A percentile compares a stretch with the other conserved stretches of the same genome.
Conservation (phyloP, 2,113 vertebrate genomes). For the Coptodon bakossiorum region DNA sequence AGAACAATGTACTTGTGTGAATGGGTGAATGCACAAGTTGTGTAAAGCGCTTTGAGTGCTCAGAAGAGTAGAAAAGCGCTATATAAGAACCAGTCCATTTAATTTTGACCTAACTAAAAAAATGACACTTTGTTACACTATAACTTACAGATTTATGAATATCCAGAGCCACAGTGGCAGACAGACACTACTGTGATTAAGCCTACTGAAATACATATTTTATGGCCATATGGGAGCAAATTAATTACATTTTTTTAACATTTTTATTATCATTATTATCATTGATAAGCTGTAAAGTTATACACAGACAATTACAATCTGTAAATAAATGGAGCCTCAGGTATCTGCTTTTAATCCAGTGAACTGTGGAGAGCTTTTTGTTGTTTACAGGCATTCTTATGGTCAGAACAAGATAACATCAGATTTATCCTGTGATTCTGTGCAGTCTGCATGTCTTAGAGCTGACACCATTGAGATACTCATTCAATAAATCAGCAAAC, state of each 20-base stretch:
- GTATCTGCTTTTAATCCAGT: not conserved
- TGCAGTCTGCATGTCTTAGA: not conserved
- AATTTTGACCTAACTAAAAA: not conserved
- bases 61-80: too few species aligned
- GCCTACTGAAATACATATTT: not conserved
- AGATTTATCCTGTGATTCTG: not conserved
- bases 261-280: not conserved
- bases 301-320: not conserved
- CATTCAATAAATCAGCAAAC: not conserved
- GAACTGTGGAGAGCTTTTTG: not conserved
- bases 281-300: rapidly evolving
- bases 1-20: too few species aligned
- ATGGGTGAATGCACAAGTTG: too few species aligned
- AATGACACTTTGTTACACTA: not conserved
- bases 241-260: not conserved
- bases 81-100: too few species aligned
- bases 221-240: not conserved
- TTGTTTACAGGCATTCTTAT: rapidly evolving
- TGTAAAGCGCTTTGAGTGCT: too few species aligned
- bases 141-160: not conserved
- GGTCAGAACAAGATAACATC: not conserved
- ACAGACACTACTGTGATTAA: not conserved
- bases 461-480: not conserved
- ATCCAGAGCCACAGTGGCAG: not conserved
- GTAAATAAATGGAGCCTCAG: not conserved